Evolutionary conservation across 2,888 invertebrate genomes (phyloP), one percentile per base, ranked within the genome.

Genomic region (Oithona nana): DNA sequence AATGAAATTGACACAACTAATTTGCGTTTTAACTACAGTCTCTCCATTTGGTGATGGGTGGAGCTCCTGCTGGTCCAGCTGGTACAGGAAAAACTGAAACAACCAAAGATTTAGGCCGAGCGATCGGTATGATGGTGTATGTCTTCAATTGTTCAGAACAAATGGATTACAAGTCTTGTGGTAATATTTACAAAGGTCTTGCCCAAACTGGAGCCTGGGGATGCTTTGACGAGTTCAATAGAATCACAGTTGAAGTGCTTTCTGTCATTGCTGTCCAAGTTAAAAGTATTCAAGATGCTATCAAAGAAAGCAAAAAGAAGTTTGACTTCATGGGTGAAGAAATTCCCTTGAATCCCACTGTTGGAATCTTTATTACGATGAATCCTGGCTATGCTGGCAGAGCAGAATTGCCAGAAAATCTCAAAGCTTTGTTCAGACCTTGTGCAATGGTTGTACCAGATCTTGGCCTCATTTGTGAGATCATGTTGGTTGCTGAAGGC

Each of bases 371-470:
- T 69, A 94, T 95, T 64, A 95, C 95, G 1, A 95, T 95, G 94
- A 95, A 94, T 77, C 94, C 94, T 0, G 94, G 94, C 11, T 95
- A 95, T 71, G 94, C 94, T 3, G 95, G 95, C 0, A 80, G 94
- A 69, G 88, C 89, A 0, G 86, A 87, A 73, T 71, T 87, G 51
- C 86, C 86, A 1, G 87, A 87, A 75, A 88, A 87, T 74, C 73
- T 84, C n/a, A 78, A 78, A 68, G 60, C 64, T 66, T 30, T 81
- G 29, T 84, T 79, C 69, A 83, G 94, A 69, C 94, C 94, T 0
- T 95, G 94, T 73, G 94, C 95, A 50, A 95, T 95, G 95, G 93
- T 94, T 0, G 94, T 95, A 0, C 95, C 95, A 0, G 94, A 95
- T 74, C 93, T 93, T 72, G 94, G 93, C 73, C 74, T 95, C 63